phyloP scores from a whole-genome alignment of 37 sponge, comb jelly and placozoan species.

The Haliclona indistincta region DNA sequence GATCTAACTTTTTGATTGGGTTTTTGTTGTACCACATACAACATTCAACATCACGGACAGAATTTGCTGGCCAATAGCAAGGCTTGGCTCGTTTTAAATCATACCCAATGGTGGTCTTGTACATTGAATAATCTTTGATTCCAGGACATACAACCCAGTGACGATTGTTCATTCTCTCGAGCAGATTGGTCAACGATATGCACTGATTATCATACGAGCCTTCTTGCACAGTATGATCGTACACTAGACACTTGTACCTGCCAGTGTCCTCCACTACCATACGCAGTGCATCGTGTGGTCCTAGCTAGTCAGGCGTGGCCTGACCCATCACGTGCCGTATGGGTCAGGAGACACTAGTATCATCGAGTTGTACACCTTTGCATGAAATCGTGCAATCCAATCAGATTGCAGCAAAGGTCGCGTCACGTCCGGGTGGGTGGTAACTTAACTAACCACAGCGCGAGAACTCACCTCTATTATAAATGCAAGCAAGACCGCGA shows the following conservation, averaged over 20 bases:
- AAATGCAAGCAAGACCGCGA: too few relatives aligned
- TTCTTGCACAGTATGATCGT: neutral
- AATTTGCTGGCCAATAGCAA: neutral
- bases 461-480: too few relatives aligned
- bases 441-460: too few relatives aligned
- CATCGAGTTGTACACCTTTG: too few relatives aligned
- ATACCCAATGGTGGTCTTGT: slow-evolving; percentile 10
- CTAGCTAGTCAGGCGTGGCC: neutral
- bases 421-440: too few relatives aligned
- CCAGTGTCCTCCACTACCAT: neutral
- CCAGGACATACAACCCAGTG: slow-evolving; percentile 7
- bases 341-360: too few relatives aligned
- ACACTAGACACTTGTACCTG: neutral
- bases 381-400: too few relatives aligned
- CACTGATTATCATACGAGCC: too few relatives aligned
- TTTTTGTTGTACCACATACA: neutral
- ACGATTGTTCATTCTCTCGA: neutral
- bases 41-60: neutral
- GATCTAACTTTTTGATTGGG: neutral
- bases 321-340: too few relatives aligned
- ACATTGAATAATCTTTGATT: slow-evolving; percentile 5
- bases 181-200: neutral
- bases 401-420: too few relatives aligned
- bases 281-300: neutral
- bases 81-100: neutral